Conservation (phyloP, 2,888 invertebrate genomes). For the Apodemia duryi region DNA sequence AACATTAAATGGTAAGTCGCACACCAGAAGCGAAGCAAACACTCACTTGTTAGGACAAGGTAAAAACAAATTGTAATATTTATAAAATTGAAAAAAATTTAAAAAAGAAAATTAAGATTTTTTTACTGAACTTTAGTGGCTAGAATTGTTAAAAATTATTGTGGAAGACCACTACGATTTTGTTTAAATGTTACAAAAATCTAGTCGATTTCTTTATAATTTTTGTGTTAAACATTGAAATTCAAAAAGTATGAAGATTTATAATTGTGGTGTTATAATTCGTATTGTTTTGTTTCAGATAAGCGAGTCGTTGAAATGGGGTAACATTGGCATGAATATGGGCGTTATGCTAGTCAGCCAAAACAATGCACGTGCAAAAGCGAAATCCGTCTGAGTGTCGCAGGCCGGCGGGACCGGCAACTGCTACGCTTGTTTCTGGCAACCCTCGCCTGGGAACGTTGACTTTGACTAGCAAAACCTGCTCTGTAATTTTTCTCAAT, state of each 20-base stretch:
- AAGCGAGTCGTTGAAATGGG: constrained; percentile 85
- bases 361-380: constrained; percentile 59
- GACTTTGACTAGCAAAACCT: constrained; percentile 50
- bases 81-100: too few relatives aligned
- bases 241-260: too few relatives aligned
- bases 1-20: too few relatives aligned
- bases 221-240: too few relatives aligned
- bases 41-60: too few relatives aligned
- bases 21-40: too few relatives aligned
- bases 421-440: constrained; percentile 66
- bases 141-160: too few relatives aligned
- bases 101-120: too few relatives aligned
- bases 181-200: not conserved
- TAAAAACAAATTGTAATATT: too few relatives aligned
- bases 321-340: constrained; percentile 84
- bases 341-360: constrained; percentile 82
- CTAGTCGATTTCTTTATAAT: too few relatives aligned
- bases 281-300: constrained; percentile 77
- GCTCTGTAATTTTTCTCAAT: not conserved
- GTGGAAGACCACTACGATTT: not conserved
- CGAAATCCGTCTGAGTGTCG: constrained; percentile 68
- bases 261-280: not conserved
- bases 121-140: too few relatives aligned
- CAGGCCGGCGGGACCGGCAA: constrained; percentile 59
- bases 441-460: constrained; percentile 51